Evolutionary conservation across 2,888 invertebrate species (phyloP).

Genomic region (Caenorhabditis virilis): DNA sequence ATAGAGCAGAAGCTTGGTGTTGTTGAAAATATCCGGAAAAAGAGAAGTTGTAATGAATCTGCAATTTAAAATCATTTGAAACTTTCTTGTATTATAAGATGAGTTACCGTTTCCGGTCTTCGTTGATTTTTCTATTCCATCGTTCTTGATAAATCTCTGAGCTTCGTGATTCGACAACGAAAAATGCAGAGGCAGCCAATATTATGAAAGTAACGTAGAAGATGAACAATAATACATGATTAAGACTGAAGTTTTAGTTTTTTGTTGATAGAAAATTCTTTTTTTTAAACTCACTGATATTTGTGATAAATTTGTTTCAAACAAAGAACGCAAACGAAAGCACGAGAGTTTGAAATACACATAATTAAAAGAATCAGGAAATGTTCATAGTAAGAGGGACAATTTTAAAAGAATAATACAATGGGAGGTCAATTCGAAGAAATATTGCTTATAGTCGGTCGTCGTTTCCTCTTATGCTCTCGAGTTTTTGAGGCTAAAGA

Average conservation of each 20-base stretch:
- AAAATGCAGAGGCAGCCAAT: not conserved
- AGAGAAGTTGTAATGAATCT: slow-evolving; percentile 4
- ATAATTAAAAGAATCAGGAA: not conserved
- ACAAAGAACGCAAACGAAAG: slow-evolving; percentile 1
- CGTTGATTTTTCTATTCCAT: slow-evolving; percentile 2
- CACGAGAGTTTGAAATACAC: slow-evolving; percentile 1
- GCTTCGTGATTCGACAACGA: slow-evolving; percentile 5
- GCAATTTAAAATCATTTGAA: not conserved
- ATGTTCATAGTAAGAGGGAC: no score
- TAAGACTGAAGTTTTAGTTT: not conserved
- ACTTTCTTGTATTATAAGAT: not conserved
- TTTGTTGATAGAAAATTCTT: not conserved
- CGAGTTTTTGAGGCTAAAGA: no score
- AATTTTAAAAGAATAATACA: no score
- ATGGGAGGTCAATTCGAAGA: no score
- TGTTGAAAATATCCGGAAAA: slow-evolving; percentile 9
- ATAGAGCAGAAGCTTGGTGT: slow-evolving; percentile 1
- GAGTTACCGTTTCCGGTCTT: not conserved
- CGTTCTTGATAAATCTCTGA: not conserved
- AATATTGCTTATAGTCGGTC: no score
- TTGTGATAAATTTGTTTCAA: slow-evolving; percentile 7
- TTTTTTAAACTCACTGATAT: slow-evolving; percentile 2
- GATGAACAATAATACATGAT: slow-evolving; percentile 1
- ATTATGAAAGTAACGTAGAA: slow-evolving; percentile 1
- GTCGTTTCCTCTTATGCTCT: no score